Evolutionary conservation across 1,140 invertebrate species (phyloP).

Genomic region (Pseudoatta argentina): DNA sequence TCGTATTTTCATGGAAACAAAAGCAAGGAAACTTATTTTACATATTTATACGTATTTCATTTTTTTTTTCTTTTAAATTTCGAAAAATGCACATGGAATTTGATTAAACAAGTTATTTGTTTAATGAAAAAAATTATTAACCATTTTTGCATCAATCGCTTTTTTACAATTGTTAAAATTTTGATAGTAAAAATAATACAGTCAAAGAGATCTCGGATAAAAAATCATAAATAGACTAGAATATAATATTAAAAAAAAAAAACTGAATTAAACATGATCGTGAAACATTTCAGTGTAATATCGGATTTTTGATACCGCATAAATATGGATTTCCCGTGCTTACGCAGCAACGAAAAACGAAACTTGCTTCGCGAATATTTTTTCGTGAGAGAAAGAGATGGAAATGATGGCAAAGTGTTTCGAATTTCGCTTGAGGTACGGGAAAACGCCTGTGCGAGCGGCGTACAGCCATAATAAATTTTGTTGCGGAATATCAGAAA

Average conservation of each 20-base stretch:
- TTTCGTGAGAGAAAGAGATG: slow-evolving; percentile 13
- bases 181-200: neutral
- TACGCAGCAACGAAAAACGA: slow-evolving; percentile 27
- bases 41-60: neutral
- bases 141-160: neutral
- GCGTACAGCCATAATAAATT: slow-evolving; percentile 64
- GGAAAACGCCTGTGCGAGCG: slow-evolving; percentile 27
- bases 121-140: slow-evolving; percentile 20
- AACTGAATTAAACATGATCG: slow-evolving; percentile 2
- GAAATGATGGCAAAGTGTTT: slow-evolving; percentile 39
- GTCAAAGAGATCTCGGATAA: neutral
- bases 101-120: neutral
- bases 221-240: slow-evolving; percentile 9
- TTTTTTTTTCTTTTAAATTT: neutral
- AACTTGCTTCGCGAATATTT: slow-evolving; percentile 53
- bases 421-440: slow-evolving; percentile 51
- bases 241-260: slow-evolving; percentile 38
- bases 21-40: neutral
- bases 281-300: slow-evolving; percentile 35
- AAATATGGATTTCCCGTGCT: slow-evolving; percentile 43
- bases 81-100: neutral
- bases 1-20: neutral
- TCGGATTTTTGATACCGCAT: slow-evolving; percentile 47
- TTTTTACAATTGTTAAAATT: slow-evolving; percentile 1
- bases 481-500: slow-evolving; percentile 44